Base-by-base conservation (phyloP, 1,140 invertebrate species). In the Ceratina australensis region DNA sequence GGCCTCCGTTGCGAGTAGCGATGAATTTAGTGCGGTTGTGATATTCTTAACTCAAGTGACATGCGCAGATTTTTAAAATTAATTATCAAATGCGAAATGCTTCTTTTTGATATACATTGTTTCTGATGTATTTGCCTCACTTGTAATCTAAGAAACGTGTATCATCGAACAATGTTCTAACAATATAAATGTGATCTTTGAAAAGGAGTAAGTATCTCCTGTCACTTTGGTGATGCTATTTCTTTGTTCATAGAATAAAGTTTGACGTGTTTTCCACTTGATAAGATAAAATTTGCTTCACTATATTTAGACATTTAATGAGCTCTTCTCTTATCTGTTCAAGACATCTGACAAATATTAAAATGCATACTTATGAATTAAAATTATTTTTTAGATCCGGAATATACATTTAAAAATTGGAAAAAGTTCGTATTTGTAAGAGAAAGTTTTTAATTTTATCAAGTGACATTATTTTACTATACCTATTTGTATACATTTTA, bases 51-150 rank as follows among this genome's bases (percentile, higher is more conserved):
- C 10, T 20, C 10, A 61, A 33, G 13, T 52, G 74, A n/a, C 26
- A 52, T 71, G 57, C 28, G 20, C 22, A 50, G 18, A 71, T 61
- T 77, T 77, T 71, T 63, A 24, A 77, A 71, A 50, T 20, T 12
- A 60, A 42, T 47, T 54, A 28, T 61, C 20, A 54, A 22, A 18
- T 16, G 5, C 26, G 50, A 50, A 60, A 50, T 49, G 22, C n/a
- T 59, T 10, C 15, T 8, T 59, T 33, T 0, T 24, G 26, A n/a
- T 42, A 61, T 15, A 61, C 13, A 42, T 52, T 63, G 24, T 71
- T 26, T 52, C 0, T 26, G 2, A 50, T 26, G n/a, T 33, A 76
- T 33, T 3, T 15, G 18, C 15, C 24, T 60, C 8, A 52, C 26
- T 15, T 16, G 16, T n/a, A 71, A 54, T 15, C 3, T 15, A 4